Conservation (phyloP, 2,113 vertebrate genomes). For the Lynx canadensis region DNA sequence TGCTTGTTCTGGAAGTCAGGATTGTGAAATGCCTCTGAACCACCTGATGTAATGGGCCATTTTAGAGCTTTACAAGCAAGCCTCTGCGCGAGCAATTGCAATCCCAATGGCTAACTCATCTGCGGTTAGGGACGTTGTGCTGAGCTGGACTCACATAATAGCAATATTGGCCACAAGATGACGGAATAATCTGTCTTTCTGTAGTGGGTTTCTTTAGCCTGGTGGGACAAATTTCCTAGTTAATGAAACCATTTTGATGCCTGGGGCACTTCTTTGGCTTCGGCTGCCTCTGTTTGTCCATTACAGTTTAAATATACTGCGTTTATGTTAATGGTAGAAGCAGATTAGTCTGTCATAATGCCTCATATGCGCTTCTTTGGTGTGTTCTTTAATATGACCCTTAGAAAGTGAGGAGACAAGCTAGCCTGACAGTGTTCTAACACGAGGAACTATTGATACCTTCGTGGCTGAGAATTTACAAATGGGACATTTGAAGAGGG, state of each 20-base stretch:
- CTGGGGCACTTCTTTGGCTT: background rate
- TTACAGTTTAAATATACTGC: slow-evolving; percentile 46
- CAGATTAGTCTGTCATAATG: background rate
- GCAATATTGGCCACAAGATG: background rate
- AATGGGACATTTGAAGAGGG: background rate
- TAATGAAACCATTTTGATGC: slow-evolving; percentile 50
- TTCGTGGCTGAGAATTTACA: background rate
- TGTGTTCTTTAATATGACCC: background rate
- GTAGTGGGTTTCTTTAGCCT: slow-evolving; percentile 14
- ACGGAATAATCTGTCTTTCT: slow-evolving; percentile 9
- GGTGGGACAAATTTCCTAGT: slow-evolving; percentile 23
- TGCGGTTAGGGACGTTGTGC: background rate
- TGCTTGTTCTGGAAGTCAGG: slow-evolving; percentile 57
- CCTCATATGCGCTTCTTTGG: background rate
- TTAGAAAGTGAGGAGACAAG: background rate
- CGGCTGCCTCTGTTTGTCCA: background rate
- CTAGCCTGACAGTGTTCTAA: background rate
- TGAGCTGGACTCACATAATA: background rate
- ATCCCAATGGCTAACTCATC: background rate
- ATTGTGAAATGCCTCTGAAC: slow-evolving; percentile 1
- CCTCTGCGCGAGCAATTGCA: background rate
- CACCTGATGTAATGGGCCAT: slow-evolving; percentile 41
- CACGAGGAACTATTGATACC: background rate
- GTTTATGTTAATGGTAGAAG: slow-evolving; percentile 36
- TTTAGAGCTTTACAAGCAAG: background rate